A percentile compares a stretch with the other conserved stretches of the same genome.
Conservation (phyloP, 2,113 vertebrate genomes). For the Gnathonemus echidnorhynchus region DNA sequence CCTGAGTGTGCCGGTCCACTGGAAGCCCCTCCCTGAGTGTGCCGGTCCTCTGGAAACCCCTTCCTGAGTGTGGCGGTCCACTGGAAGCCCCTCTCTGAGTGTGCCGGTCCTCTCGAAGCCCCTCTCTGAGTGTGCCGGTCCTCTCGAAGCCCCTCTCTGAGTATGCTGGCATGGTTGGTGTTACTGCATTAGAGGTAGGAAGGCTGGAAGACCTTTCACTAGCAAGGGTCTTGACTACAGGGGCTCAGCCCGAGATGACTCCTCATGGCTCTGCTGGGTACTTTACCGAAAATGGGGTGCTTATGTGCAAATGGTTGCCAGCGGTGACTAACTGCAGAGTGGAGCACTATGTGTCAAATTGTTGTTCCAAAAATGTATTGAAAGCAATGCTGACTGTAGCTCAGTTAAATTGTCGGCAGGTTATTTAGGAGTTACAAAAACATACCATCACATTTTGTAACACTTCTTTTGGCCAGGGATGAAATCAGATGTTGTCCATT, state of each 20-base stretch:
- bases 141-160: not conserved
- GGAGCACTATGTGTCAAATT: not conserved
- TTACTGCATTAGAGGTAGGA: not conserved
- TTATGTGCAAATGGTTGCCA: not conserved
- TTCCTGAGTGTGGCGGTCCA: not conserved
- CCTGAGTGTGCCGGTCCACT: not conserved
- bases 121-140: not conserved
- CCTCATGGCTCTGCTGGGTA: not conserved
- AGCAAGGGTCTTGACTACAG: not conserved
- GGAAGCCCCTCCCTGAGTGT: not conserved
- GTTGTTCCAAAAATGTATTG: not conserved
- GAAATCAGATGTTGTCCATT: not conserved
- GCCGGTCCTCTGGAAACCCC: not conserved
- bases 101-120: no score
- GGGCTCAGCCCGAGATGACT: not conserved
- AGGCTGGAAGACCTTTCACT: not conserved
- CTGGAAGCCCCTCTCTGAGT: not conserved
- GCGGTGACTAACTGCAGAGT: not conserved
- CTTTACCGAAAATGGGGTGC: not conserved
- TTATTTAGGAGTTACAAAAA: not conserved
- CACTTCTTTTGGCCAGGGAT: not conserved
- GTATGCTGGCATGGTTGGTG: not conserved
- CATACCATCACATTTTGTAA: not conserved
- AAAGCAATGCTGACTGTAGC: not conserved
- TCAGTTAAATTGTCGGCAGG: not conserved